These are phyloP conservation scores for Eremophila alpestris DNA, from an alignment of 2,797 vertebrate species.

Conservation along the genomic window DNA sequence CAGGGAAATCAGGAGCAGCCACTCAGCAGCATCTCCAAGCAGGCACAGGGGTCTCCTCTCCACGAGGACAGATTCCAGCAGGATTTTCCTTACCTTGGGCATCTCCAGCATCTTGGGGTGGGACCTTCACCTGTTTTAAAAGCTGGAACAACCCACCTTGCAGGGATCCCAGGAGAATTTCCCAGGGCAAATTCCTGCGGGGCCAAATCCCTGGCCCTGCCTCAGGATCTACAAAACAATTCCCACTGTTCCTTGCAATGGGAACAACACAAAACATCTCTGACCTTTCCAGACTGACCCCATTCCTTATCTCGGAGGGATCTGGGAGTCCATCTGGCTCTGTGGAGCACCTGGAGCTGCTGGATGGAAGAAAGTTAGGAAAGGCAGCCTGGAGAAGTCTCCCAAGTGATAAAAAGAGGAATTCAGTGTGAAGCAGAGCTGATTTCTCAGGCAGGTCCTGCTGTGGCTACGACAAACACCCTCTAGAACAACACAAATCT, in stretches of 20 bases:
- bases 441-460: background rate
- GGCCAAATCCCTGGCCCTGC: background rate
- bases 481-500: constrained; percentile 36
- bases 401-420: background rate
- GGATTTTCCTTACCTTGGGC: background rate
- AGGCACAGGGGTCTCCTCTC: rapidly evolving
- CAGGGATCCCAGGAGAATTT: background rate
- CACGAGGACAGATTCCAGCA: background rate
- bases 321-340: background rate
- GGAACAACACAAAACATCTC: background rate
- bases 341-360: background rate
- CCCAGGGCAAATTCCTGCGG: background rate
- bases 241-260: rapidly evolving
- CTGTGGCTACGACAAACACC: background rate
- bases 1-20: background rate
- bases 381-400: background rate
- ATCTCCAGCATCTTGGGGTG: background rate
- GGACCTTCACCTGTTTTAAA: background rate
- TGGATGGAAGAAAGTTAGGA: background rate
- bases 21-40: background rate
- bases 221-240: background rate
- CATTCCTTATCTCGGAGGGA: background rate
- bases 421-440: background rate
- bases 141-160: background rate
- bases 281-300: background rate